Evolutionary conservation across 2,888 invertebrate species (phyloP).

Genomic region (Cybosia mesomella): DNA sequence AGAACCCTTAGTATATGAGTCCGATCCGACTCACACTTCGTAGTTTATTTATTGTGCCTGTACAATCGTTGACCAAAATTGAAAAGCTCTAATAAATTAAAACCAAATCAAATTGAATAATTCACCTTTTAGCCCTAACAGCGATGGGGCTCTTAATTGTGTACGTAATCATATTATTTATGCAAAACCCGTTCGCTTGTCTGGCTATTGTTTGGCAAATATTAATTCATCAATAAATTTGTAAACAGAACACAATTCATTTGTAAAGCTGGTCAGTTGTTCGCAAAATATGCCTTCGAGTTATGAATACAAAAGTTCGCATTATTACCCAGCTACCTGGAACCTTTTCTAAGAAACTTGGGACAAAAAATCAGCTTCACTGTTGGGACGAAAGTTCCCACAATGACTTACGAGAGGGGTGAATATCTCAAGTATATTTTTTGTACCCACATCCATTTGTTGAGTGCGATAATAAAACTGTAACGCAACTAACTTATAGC

Average conservation of each 20-base stretch:
- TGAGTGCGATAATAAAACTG: conserved; percentile 77
- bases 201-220: conserved; percentile 22
- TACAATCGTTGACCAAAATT: neutral
- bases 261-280: conserved; percentile 41
- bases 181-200: conserved; percentile 24
- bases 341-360: conserved; percentile 71
- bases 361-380: conserved; percentile 74
- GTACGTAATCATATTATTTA: conserved; percentile 27
- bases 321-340: conserved; percentile 78
- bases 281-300: conserved; percentile 53
- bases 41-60: neutral
- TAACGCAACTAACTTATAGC: conserved; percentile 62
- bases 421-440: conserved; percentile 82
- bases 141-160: conserved; percentile 15
- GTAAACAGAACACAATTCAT: conserved; percentile 33
- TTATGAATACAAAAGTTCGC: conserved; percentile 67
- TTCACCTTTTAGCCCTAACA: neutral
- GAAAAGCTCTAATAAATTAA: neutral
- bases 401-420: conserved; percentile 78
- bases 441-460: conserved; percentile 79
- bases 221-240: conserved; percentile 34
- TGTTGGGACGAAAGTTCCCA: conserved; percentile 79
- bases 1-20: conserved; percentile 2
- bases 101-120: neutral
- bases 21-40: neutral